A percentile compares a stretch with the other conserved stretches of the same genome.
Evolutionary conservation across 2,797 vertebrate species (phyloP).

Genomic region (Bradypus variegatus): DNA sequence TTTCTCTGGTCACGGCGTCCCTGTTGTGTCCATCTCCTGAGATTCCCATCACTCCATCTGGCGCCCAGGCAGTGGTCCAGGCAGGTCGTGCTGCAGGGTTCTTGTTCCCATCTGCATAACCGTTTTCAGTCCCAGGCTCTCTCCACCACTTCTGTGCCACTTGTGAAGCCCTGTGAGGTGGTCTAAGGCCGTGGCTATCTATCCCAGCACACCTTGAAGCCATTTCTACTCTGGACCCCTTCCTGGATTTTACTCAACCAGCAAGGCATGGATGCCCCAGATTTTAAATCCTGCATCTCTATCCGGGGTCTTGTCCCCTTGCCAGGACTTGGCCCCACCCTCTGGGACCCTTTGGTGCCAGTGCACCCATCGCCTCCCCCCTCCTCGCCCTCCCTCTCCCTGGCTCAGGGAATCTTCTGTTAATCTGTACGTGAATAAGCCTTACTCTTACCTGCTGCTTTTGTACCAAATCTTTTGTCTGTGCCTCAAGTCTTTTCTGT

Average conservation of each 20-base stretch:
- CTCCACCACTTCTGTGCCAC: not conserved
- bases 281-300: not conserved
- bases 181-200: not conserved
- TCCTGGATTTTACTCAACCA: not conserved
- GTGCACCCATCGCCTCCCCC: no score
- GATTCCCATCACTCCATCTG: not conserved
- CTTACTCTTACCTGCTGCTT: not conserved
- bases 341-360: no score
- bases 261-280: not conserved
- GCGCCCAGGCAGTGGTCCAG: not conserved
- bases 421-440: not conserved
- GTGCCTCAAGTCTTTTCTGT: slow-evolving; percentile 16
- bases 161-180: not conserved
- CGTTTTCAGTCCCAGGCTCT: not conserved
- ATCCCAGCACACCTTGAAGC: not conserved
- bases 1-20: not conserved
- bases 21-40: not conserved
- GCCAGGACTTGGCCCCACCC: not conserved
- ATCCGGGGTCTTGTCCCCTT: not conserved
- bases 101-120: not conserved
- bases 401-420: not conserved
- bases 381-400: not conserved
- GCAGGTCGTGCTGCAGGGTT: not conserved
- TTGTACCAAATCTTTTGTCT: slow-evolving; percentile 21
- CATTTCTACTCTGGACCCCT: not conserved